These are phyloP conservation scores for Phalacrocorax carbo DNA, from an alignment of 2,113 vertebrate genomes.

Conservation along the genomic window DNA sequence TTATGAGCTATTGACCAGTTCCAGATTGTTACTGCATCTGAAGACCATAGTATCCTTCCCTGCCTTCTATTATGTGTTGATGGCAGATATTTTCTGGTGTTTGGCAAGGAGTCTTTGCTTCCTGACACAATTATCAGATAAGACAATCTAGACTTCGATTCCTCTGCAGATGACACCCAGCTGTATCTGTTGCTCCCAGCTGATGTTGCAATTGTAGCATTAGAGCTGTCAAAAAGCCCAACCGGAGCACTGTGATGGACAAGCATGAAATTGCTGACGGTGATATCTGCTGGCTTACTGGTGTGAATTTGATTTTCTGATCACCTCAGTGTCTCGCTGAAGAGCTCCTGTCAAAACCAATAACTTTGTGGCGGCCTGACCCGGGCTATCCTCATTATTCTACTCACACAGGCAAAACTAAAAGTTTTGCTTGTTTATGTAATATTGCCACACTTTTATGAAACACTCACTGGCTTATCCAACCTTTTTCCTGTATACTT, in stretches of 20 bases:
- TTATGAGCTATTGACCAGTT: not conserved
- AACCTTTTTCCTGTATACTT: not conserved
- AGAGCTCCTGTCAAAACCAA: not conserved
- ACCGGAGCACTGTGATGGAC: not conserved
- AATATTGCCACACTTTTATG: not conserved
- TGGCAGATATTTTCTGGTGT: not conserved
- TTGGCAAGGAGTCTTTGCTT: not conserved
- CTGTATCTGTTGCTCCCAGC: not conserved
- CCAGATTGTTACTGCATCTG: not conserved
- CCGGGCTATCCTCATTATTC: not conserved
- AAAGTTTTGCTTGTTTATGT: not conserved
- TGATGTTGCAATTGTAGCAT: not conserved
- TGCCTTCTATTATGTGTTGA: not conserved
- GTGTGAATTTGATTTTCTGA: not conserved
- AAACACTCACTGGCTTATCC: not conserved
- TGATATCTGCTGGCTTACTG: not conserved
- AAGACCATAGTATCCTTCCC: not conserved
- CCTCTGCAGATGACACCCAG: not conserved
- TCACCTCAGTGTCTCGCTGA: not conserved
- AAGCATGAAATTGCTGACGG: not conserved
- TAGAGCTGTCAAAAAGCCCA: not conserved
- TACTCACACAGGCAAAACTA: not conserved
- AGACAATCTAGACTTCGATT: not conserved
- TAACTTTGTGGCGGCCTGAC: not conserved
- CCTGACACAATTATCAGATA: not conserved